Evolutionary conservation across 1,140 invertebrate species (phyloP).

Genomic region (Heterodera schachtii): DNA sequence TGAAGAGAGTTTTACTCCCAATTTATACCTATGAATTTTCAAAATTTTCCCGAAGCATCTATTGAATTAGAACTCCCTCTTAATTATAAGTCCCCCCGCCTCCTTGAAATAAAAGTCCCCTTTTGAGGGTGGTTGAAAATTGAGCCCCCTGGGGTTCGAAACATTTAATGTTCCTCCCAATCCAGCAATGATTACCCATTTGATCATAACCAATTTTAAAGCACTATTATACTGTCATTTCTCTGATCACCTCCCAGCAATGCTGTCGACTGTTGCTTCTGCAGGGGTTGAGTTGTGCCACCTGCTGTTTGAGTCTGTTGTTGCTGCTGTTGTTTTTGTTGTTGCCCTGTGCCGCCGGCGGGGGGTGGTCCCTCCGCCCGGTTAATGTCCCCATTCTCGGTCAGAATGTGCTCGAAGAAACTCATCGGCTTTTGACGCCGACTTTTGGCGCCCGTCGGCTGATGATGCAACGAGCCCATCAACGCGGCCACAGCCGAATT

Average conservation of each 20-base stretch:
- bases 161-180: no score
- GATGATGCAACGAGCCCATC: conserved; percentile 2
- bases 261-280: background rate
- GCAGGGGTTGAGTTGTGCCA: conserved; percentile 8
- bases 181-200: no score
- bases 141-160: no score
- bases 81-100: no score
- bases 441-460: conserved; percentile 6
- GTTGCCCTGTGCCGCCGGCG: background rate
- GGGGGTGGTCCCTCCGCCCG: background rate
- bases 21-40: no score
- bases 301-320: conserved; percentile 17
- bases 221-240: no score
- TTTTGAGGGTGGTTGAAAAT: no score
- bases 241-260: background rate
- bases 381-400: conserved; percentile 54
- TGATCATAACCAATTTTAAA: no score
- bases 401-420: conserved; percentile 40
- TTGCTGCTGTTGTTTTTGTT: background rate
- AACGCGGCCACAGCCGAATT: conserved; percentile 5
- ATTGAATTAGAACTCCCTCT: no score
- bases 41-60: no score
- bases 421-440: conserved; percentile 32
- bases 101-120: no score
- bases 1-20: no score